phyloP scores from a whole-genome alignment of 2,888 invertebrate species.

The Eupithecia exiguata region DNA sequence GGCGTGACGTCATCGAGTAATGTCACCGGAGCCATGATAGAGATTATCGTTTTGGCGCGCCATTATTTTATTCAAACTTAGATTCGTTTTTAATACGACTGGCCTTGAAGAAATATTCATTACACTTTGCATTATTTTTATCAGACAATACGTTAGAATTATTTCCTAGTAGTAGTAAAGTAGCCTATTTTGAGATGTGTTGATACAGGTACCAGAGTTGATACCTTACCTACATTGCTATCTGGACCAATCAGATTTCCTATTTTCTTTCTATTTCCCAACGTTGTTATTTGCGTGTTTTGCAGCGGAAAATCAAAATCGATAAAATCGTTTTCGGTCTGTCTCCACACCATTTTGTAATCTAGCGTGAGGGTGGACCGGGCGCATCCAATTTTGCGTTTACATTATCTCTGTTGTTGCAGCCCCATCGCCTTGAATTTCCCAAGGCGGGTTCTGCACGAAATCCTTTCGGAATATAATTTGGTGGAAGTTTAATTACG shows the following conservation, averaged over 20 bases:
- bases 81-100: no score
- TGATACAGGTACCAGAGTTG: no score
- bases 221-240: background rate
- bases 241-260: background rate
- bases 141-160: no score
- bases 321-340: conserved; percentile 20
- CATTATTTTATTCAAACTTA: no score
- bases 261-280: conserved; percentile 5
- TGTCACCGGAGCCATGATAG: no score
- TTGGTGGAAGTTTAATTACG: conserved; percentile 51
- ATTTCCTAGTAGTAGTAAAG: no score
- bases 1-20: no score
- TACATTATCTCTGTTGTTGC: conserved; percentile 68
- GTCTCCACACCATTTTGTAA: conserved; percentile 36
- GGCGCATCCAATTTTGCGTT: conserved; percentile 65
- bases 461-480: conserved; percentile 54
- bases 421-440: conserved; percentile 60
- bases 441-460: conserved; percentile 55
- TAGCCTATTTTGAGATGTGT: no score
- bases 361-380: conserved; percentile 46
- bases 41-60: no score
- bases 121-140: no score
- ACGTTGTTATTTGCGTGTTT: background rate
- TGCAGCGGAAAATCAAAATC: conserved; percentile 6
- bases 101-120: no score